phyloP scores from a whole-genome alignment of 2,888 invertebrate genomes.

The Tinea trinotella region DNA sequence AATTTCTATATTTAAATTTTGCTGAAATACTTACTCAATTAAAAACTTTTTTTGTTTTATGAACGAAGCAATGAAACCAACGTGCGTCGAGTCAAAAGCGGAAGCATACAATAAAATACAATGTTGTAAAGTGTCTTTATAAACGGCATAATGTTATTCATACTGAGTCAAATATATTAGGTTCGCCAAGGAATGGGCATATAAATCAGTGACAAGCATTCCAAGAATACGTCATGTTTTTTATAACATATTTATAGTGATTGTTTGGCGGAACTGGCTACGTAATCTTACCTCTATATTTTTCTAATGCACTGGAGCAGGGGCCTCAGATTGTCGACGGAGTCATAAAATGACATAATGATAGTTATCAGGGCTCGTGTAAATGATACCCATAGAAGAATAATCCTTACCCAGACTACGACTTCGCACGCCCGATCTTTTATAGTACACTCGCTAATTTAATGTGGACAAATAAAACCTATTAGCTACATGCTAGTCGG shows the following conservation, averaged over 20 bases:
- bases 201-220: constrained; percentile 14
- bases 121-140: background rate
- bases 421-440: constrained; percentile 7
- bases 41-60: background rate
- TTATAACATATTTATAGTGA: constrained; percentile 6
- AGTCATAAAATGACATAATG: constrained; percentile 26
- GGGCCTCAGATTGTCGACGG: constrained; percentile 13
- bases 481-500: background rate
- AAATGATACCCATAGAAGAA: constrained; percentile 25
- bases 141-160: background rate
- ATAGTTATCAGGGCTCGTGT: constrained; percentile 32
- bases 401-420: constrained; percentile 1
- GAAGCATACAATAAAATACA: background rate
- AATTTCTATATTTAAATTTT: background rate
- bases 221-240: constrained; percentile 8
- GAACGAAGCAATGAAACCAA: no score
- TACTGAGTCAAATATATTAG: background rate
- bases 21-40: background rate
- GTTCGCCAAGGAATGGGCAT: background rate
- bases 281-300: constrained; percentile 16
- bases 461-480: constrained; percentile 9
- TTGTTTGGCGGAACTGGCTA: constrained; percentile 13
- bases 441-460: constrained; percentile 8
- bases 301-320: constrained; percentile 18
- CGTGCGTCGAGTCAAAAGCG: no score